phyloP scores from a whole-genome alignment of 2,888 invertebrate species.

The Cephus nigrinus region DNA sequence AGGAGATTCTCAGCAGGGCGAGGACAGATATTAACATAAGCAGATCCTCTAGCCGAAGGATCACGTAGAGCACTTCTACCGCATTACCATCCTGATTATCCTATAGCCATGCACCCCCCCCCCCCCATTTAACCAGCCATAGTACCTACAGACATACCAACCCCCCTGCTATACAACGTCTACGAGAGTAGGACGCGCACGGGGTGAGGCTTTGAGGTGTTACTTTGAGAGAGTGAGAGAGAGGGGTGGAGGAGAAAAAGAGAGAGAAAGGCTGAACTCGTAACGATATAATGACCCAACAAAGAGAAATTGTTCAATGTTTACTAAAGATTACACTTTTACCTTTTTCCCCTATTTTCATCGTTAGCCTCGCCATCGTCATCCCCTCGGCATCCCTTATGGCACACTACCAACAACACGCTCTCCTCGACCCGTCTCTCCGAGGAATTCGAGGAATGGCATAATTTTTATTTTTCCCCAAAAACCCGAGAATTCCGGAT shows the following conservation, averaged over 20 bases:
- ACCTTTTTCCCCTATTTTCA: neutral
- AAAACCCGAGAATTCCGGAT: neutral
- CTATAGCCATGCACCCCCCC: slow-evolving; percentile 31
- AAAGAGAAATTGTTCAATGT: neutral
- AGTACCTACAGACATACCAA: neutral
- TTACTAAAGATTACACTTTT: neutral
- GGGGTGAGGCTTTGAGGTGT: neutral
- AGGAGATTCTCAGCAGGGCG: slow-evolving; percentile 11
- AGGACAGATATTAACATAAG: slow-evolving; percentile 56
- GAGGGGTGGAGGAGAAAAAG: slow-evolving; percentile 6
- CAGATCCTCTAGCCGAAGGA: slow-evolving; percentile 53
- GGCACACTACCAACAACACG: neutral
- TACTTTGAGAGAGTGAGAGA: neutral
- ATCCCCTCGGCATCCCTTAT: neutral
- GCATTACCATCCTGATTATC: slow-evolving; percentile 60
- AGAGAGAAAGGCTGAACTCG: neutral
- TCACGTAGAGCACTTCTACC: slow-evolving; percentile 53
- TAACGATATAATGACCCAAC: neutral
- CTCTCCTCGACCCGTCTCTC: neutral
- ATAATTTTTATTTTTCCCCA: neutral
- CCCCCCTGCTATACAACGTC: neutral
- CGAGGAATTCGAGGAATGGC: neutral
- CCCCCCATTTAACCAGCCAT: neutral
- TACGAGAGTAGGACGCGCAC: neutral
- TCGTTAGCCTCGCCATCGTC: neutral